Evolutionary conservation across 2,797 vertebrate genomes (phyloP).

Genomic region (Anguilla obscura): DNA sequence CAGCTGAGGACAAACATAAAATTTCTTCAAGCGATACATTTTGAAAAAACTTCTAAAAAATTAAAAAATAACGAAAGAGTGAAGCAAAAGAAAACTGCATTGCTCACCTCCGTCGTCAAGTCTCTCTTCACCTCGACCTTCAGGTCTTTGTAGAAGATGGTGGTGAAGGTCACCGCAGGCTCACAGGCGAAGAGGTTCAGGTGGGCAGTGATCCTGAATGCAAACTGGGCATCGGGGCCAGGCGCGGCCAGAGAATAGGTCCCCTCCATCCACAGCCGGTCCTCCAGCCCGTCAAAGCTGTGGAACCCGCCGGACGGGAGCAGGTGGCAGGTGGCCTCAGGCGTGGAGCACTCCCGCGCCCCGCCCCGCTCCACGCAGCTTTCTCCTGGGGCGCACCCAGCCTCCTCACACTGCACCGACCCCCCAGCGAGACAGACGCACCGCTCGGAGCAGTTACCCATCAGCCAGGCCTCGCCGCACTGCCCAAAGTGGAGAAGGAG

Average conservation of each 20-base stretch:
- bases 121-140: not conserved
- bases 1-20: not conserved
- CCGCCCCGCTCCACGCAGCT: slow-evolving; percentile 5
- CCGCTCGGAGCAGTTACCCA: not conserved
- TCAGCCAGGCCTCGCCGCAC: not conserved
- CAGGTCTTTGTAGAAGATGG: not conserved
- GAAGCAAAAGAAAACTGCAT: not conserved
- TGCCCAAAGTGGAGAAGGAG: not conserved
- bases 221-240: not conserved
- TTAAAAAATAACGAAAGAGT: not conserved
- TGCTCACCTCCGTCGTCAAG: not conserved
- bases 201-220: slow-evolving; percentile 1
- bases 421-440: slow-evolving; percentile 2
- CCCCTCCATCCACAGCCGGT: not conserved
- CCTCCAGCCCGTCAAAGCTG: not conserved
- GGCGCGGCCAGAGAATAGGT: slow-evolving; percentile 6
- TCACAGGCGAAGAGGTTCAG: slow-evolving; percentile 14
- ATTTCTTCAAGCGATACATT: not conserved
- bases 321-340: slow-evolving; percentile 11
- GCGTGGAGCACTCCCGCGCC: not conserved
- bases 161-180: not conserved
- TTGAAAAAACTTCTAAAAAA: too few relatives aligned
- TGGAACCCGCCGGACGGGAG: slow-evolving; percentile 4
- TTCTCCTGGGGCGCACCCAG: not conserved
- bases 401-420: not conserved